phyloP scores from a whole-genome alignment of 2,113 vertebrate species.

The Nansenia antarctica region DNA sequence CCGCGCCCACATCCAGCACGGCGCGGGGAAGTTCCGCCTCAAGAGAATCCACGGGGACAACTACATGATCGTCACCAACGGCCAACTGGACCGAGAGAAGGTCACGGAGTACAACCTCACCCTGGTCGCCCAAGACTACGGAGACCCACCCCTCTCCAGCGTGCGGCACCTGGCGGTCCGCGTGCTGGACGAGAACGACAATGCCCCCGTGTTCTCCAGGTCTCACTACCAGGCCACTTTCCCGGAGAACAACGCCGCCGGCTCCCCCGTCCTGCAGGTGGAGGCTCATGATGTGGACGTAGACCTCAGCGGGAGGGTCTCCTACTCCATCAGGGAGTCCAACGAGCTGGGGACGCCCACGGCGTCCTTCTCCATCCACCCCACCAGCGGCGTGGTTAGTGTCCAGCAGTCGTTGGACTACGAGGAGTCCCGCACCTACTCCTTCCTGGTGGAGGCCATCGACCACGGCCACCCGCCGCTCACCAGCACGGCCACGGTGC shows the following conservation, averaged over 20 bases:
- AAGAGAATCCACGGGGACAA: constrained; percentile 82
- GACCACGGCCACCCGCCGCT: constrained; percentile 85
- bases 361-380: constrained; percentile 74
- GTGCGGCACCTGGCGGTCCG: constrained; percentile 79
- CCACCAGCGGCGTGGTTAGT: constrained; percentile 79
- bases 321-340: constrained; percentile 79
- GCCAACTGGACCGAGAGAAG: constrained; percentile 84
- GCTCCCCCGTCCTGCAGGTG: constrained; percentile 75
- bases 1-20: constrained; percentile 75
- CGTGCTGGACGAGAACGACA: constrained; percentile 89
- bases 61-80: constrained; percentile 85
- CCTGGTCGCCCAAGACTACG: constrained; percentile 79
- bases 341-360: constrained; percentile 41
- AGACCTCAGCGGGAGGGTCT: constrained; percentile 82
- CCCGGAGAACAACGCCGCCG: constrained; percentile 79
- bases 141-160: constrained; percentile 74
- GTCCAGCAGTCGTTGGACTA: constrained; percentile 81
- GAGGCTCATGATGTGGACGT: constrained; percentile 81
- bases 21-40: constrained; percentile 80
- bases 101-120: constrained; percentile 83
- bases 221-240: constrained; percentile 73
- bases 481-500: constrained; percentile 76
- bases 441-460: constrained; percentile 82
- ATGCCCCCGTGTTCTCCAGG: constrained; percentile 81
- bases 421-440: constrained; percentile 76